Evolutionary conservation across 2,797 vertebrate genomes (phyloP).

Genomic region (Onychomys torridus): DNA sequence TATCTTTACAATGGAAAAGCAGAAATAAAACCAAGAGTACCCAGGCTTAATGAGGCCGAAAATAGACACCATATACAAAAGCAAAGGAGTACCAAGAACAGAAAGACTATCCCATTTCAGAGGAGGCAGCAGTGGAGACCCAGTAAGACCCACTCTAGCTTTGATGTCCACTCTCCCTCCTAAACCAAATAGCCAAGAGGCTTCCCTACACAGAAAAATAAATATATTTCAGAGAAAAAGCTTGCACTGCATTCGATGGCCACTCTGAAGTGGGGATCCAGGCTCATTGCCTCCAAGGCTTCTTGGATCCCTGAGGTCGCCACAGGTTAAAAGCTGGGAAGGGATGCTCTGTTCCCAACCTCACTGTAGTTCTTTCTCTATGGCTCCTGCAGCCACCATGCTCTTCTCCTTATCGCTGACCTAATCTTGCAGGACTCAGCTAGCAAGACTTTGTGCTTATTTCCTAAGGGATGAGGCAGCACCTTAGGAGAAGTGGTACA

Average conservation of each 20-base stretch:
- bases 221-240: not conserved
- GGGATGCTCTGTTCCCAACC: accelerated
- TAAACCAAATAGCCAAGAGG: not conserved
- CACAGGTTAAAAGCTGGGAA: no score
- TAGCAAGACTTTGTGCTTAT: not conserved
- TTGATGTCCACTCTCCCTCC: not conserved
- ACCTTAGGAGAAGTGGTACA: not conserved
- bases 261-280: no score
- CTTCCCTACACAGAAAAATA: not conserved
- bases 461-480: not conserved
- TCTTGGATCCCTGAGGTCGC: no score
- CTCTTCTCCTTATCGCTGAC: not conserved
- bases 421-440: not conserved
- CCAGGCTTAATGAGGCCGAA: no score
- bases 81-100: not conserved
- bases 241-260: accelerated
- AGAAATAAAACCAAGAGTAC: not conserved
- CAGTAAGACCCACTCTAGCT: not conserved
- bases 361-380: not conserved
- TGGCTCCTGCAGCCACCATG: not conserved
- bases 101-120: not conserved
- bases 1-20: not conserved
- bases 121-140: not conserved
- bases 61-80: no score
- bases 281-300: no score